Base-by-base conservation (phyloP, 2,113 vertebrate species). In the Bambusicola thoracicus region DNA sequence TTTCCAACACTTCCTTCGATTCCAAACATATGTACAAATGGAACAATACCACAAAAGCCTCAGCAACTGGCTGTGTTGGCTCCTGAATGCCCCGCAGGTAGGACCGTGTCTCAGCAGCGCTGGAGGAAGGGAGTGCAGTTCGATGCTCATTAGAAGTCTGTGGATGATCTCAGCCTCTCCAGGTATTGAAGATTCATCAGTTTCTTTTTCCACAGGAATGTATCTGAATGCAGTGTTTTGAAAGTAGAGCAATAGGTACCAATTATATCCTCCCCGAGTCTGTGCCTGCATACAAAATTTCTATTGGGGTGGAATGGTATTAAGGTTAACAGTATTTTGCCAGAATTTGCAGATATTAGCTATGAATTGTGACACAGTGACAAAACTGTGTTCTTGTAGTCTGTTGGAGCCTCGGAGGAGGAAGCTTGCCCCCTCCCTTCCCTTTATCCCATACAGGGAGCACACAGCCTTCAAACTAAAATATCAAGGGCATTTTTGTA, bases 211-310 rank as follows among this genome's bases (percentile, higher is more conserved):
- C 74, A 56, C 10, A 1, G 75, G 70, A 73, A 77, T 30, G 29
- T 56, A 51, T 81, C 55, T 49, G 70, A 93, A 89, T 69, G 69
- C 74, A 81, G n/a, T 25, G 36, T 87, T 84, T 79, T 80, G 81
- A 93, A 95, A 95, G 84, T 62, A n/a, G 79, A 95, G 89, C 78
- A 95, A 73, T 16, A 89, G 62, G 41, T 85, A 90, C 58, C 83
- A 84, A 78, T 93, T 92, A 81, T 44, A 89, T 61, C 44, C 69
- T 21, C 75, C 77, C 48, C 75, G 75, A 85, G 34, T 22, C 29
- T 51, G 56, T 24, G 40, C n/a, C 73, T 73, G 77, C 89, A 90
- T 87, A 89, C 56, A 62, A 16, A 89, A 84, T 79, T n/a, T 44
- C 67, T 84, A 56, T 38, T 65, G 86, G 46, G 73, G 19, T 46